Conservation (phyloP, 2,113 vertebrate genomes). For the Terrapene triunguis region DNA sequence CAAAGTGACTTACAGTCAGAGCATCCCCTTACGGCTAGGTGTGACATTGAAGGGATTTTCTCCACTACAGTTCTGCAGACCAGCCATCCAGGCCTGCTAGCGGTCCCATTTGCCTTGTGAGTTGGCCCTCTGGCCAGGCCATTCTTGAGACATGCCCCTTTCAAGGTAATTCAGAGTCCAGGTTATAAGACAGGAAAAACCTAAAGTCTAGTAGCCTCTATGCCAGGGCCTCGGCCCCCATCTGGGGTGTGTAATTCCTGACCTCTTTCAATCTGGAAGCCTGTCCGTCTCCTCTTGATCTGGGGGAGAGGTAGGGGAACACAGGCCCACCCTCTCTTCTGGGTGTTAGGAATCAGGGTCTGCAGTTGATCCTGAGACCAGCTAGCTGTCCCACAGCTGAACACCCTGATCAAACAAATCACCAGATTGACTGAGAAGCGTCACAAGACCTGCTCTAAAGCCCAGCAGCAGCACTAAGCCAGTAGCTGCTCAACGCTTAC, state of each 20-base stretch:
- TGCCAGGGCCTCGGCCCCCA: neutral
- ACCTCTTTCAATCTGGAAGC: neutral
- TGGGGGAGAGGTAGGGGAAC: neutral
- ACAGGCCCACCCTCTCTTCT: neutral
- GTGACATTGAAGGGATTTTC: neutral
- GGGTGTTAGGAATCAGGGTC: neutral
- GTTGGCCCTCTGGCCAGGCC: neutral
- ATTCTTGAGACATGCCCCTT: neutral
- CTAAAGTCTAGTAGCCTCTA: neutral
- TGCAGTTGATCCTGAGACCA: neutral
- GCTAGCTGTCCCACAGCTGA: neutral
- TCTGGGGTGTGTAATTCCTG: neutral
- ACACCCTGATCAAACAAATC: neutral
- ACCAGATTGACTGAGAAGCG: neutral
- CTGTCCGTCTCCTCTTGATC: neutral
- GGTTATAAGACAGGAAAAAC: neutral
- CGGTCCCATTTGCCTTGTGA: neutral
- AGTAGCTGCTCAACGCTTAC: neutral
- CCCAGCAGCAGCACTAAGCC: neutral
- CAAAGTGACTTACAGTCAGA: neutral
- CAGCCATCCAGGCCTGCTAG: neutral
- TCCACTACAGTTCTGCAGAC: neutral
- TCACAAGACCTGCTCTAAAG: neutral
- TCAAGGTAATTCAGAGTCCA: neutral
- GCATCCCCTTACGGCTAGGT: neutral